Evolutionary conservation across 1,140 invertebrate genomes (phyloP).

Genomic region (Brachionus paranguensis): DNA sequence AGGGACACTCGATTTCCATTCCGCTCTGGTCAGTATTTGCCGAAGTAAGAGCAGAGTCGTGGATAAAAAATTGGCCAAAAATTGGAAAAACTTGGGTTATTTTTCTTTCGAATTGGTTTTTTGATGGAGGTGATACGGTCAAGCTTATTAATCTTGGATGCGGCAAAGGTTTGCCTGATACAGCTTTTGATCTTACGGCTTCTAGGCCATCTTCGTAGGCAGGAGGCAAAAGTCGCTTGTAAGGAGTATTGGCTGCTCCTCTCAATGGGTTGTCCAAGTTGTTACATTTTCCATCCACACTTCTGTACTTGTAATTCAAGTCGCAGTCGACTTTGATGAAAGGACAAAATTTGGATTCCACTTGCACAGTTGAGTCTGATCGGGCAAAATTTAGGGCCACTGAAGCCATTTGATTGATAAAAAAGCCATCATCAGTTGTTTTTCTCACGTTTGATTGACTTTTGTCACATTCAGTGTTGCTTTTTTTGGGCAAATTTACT

Average conservation of each 20-base stretch:
- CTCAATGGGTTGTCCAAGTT: conserved; percentile 71
- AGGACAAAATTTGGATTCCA: neutral
- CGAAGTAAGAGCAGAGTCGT: conserved; percentile 43
- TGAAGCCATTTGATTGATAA: neutral
- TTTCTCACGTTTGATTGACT: neutral
- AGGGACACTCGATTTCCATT: neutral
- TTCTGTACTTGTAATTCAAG: conserved; percentile 59
- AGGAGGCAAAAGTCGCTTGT: conserved; percentile 68
- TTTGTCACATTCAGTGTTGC: neutral
- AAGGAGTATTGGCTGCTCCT: conserved; percentile 71
- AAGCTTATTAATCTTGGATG: conserved; percentile 16
- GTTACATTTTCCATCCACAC: conserved; percentile 73
- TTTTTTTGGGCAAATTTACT: neutral
- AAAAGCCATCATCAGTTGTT: neutral
- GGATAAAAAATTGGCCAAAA: conserved; percentile 70
- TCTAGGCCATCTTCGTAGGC: conserved; percentile 61
- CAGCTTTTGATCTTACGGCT: neutral
- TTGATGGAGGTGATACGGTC: neutral
- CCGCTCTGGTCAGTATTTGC: conserved; percentile 26
- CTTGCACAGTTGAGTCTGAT: neutral
- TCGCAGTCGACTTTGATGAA: neutral
- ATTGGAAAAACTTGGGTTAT: neutral
- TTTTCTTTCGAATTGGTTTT: neutral
- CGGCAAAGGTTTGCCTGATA: neutral
- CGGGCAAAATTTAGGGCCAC: neutral